Conservation (phyloP, 2,797 vertebrate species). For the Channa striata region DNA sequence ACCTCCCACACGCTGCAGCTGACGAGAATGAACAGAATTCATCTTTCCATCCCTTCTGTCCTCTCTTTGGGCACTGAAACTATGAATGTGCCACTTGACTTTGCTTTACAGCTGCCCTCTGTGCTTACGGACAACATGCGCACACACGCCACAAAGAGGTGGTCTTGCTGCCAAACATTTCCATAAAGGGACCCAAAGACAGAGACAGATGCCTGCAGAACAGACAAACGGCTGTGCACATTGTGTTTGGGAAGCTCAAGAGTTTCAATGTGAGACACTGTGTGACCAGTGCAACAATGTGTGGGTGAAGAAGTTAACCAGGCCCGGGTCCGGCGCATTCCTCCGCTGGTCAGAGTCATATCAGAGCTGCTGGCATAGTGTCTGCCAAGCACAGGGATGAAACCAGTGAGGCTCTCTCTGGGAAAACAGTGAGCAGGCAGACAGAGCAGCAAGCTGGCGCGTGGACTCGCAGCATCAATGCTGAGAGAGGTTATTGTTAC, state of each 20-base stretch:
- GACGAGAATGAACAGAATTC: slow-evolving; percentile 77
- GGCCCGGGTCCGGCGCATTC: slow-evolving; percentile 68
- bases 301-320: slow-evolving; percentile 76
- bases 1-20: slow-evolving; percentile 83
- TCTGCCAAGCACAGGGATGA: slow-evolving; percentile 67
- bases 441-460: slow-evolving; percentile 57
- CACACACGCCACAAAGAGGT: slow-evolving; percentile 63
- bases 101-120: slow-evolving; percentile 78
- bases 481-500: slow-evolving; percentile 73
- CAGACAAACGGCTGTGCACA: slow-evolving; percentile 73
- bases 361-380: slow-evolving; percentile 53
- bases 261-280: slow-evolving; percentile 66
- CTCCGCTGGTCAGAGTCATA: slow-evolving; percentile 61
- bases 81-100: slow-evolving; percentile 83
- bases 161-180: slow-evolving; percentile 75
- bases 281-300: slow-evolving; percentile 56
- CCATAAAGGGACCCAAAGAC: slow-evolving; percentile 80
- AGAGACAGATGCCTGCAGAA: slow-evolving; percentile 66
- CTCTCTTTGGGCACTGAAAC: slow-evolving; percentile 50
- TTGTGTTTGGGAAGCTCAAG: slow-evolving; percentile 72
- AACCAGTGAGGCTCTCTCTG: slow-evolving; percentile 58
- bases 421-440: slow-evolving; percentile 60
- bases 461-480: slow-evolving; percentile 67
- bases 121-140: slow-evolving; percentile 62
- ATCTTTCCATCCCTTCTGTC: slow-evolving; percentile 63